Evolutionary conservation across 2,888 invertebrate species (phyloP), one percentile per base, ranked within the genome.

Genomic region (Antheraea yamamai): DNA sequence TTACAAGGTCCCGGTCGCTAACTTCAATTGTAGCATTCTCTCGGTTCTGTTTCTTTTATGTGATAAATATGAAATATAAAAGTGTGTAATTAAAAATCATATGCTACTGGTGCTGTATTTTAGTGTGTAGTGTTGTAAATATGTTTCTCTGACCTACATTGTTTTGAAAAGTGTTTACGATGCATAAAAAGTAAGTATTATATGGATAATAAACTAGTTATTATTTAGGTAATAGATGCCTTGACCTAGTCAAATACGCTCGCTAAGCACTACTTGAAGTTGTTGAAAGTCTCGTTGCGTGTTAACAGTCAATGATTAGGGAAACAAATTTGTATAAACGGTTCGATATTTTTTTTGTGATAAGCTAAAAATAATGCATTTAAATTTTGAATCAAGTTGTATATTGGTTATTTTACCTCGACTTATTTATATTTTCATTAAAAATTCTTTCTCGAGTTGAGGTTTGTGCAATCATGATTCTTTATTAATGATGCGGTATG

Each of bases 151-250:
- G 18, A 68, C 35, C 68, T 68, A 18, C 35, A 68, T 68, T 68
- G 30, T 68, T 35, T 47, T 18, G 18, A 30, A 35, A 68, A 35
- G 35, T 23, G n/a, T 74, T 47, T 39, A 61, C 51, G 47, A 83
- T 83, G 83, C 73, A 84, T 73, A 77, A 83, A 75, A 81, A 83
- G 83, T 83, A 78, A 82, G 83, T 80, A 26, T 12, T 55, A 71
- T 61, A 39, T 73, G 58, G 23, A 70, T 74, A 58, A 66, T 52
- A 30, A 71, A 23, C 58, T 23, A 68, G 30, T 16, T 74, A 3
- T 16, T 75, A 26, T 74, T 47, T 61, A 61, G 20, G 74, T 68
- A 68, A 73, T 58, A 58, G 61, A 18, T 18, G 70, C 55, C 52
- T 26, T 70, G 51, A 26, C 39, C 75, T 74, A 35, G 8, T 55